Evolutionary conservation across 2,113 vertebrate species (phyloP).

Genomic region (Lepus europaeus): DNA sequence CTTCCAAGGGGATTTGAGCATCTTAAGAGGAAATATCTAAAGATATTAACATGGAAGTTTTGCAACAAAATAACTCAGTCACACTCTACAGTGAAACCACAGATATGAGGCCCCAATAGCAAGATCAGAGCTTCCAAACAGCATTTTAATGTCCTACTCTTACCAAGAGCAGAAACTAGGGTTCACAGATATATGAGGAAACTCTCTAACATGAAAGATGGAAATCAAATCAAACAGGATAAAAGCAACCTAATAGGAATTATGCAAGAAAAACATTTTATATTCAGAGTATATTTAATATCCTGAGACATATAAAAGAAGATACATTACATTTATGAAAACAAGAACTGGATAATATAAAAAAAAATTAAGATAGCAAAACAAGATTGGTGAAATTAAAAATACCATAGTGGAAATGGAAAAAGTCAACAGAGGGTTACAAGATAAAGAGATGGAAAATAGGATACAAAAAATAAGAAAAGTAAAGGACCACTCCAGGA

Average conservation of each 20-base stretch:
- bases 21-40: not conserved
- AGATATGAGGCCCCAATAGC: not conserved
- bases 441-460: slow-evolving; percentile 51
- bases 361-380: slow-evolving; percentile 55
- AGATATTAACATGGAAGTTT: not conserved
- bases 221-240: slow-evolving; percentile 56
- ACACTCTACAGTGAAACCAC: not conserved
- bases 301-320: slow-evolving; percentile 72
- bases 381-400: slow-evolving; percentile 49
- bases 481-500: not conserved
- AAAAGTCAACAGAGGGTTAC: slow-evolving; percentile 54
- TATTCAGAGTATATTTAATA: slow-evolving; percentile 77
- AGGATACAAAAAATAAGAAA: slow-evolving; percentile 48
- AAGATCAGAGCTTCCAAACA: not conserved
- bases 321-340: slow-evolving; percentile 52
- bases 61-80: not conserved
- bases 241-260: slow-evolving; percentile 57
- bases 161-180: slow-evolving; percentile 25
- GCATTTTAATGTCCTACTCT: not conserved
- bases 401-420: slow-evolving; percentile 47
- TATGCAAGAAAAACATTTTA: slow-evolving; percentile 62
- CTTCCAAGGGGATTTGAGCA: not conserved
- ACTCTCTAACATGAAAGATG: slow-evolving; percentile 40
- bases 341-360: slow-evolving; percentile 61
- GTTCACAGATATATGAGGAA: slow-evolving; percentile 43